Conservation (phyloP, 2,888 invertebrate species). For the Agrotis clavis region DNA sequence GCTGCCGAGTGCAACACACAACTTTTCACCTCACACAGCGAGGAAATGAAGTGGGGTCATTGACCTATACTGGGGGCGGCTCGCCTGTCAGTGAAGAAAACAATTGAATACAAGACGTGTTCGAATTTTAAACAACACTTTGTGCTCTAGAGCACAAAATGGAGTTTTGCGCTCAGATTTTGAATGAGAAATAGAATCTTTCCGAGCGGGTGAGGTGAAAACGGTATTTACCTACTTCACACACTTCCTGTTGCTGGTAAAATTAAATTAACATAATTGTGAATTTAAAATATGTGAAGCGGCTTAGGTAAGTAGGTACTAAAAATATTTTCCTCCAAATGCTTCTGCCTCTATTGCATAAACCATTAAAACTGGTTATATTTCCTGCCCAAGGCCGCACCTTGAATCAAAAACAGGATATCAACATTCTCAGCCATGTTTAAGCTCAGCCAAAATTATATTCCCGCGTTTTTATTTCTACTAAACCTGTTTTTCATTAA, state of each 20-base stretch:
- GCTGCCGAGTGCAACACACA: no score
- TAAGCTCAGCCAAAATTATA: not conserved
- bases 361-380: not conserved
- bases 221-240: not conserved
- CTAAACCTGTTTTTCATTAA: not conserved
- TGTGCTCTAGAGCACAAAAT: no score
- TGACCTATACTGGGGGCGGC: no score
- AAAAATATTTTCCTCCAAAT: not conserved
- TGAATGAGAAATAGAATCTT: no score
- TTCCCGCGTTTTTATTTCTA: not conserved
- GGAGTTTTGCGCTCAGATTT: no score
- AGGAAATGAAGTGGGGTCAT: no score
- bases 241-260: not conserved
- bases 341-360: not conserved
- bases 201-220: no score
- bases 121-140: no score
- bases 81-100: no score
- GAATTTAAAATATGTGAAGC: not conserved
- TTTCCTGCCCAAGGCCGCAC: not conserved
- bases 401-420: constrained; percentile 2
- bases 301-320: not conserved
- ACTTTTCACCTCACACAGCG: no score
- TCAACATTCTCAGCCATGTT: not conserved
- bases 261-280: not conserved
- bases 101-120: no score